These are phyloP conservation scores for Erebia aethiops DNA, from an alignment of 2,888 invertebrate species.

Conservation along the genomic window DNA sequence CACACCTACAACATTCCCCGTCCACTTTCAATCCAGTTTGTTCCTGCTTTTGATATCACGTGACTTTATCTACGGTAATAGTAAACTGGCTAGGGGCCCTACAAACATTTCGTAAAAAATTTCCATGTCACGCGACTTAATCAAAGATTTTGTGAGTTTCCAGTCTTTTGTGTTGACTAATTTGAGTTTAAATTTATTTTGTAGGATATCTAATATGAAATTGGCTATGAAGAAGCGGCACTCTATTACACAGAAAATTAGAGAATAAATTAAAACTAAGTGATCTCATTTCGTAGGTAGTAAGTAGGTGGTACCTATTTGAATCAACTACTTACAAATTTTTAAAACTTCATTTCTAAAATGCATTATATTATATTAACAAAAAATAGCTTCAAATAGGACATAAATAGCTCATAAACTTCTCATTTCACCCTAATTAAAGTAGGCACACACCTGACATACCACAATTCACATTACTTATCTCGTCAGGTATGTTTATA, in stretches of 20 bases:
- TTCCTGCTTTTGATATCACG: conserved; percentile 43
- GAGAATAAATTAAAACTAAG: background rate
- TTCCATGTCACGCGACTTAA: conserved; percentile 9
- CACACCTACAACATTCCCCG: conserved; percentile 50
- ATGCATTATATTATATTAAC: background rate
- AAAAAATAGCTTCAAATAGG: background rate
- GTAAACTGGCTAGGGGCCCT: conserved; percentile 29
- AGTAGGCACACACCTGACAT: background rate
- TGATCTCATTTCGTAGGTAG: background rate
- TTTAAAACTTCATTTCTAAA: background rate
- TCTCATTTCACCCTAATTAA: background rate
- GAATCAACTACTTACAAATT: background rate
- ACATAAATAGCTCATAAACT: background rate
- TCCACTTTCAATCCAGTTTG: conserved; percentile 45
- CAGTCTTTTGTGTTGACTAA: background rate
- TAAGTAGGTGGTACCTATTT: too few relatives aligned
- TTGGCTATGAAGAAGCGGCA: too few relatives aligned
- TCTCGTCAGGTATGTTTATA: background rate
- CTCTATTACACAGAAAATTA: background rate
- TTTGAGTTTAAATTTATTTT: background rate
- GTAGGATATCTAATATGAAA: too few relatives aligned
- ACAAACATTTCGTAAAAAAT: conserved; percentile 20
- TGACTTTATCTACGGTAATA: conserved; percentile 40
- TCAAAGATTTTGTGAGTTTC: conserved; percentile 5
- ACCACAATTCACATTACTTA: background rate